Evolutionary conservation across 1,140 invertebrate genomes (phyloP).

Genomic region (Anoplolepis gracilipes): DNA sequence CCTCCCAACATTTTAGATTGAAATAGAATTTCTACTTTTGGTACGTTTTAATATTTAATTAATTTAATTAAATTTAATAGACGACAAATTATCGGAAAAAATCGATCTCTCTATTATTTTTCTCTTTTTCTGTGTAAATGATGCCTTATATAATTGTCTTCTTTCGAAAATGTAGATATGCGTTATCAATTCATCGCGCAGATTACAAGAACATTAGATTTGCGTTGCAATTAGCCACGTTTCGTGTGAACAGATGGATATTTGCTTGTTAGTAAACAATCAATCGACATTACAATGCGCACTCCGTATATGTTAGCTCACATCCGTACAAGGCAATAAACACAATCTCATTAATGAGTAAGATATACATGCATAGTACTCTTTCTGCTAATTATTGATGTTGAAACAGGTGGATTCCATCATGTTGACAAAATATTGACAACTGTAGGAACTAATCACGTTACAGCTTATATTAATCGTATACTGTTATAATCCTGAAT

Average conservation of each 20-base stretch:
- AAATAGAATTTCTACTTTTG: background rate
- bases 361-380: background rate
- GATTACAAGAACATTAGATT: constrained; percentile 17
- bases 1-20: too few species aligned
- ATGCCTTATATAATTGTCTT: background rate
- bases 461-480: constrained; percentile 13
- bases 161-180: background rate
- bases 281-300: constrained; percentile 38
- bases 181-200: background rate
- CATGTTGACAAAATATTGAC: constrained; percentile 18
- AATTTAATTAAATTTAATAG: too few species aligned
- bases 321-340: constrained; percentile 27
- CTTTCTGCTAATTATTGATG: constrained; percentile 34
- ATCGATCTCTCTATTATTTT: background rate
- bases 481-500: background rate
- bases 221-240: constrained; percentile 20
- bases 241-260: background rate
- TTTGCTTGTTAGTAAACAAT: constrained; percentile 20
- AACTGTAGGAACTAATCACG: constrained; percentile 37
- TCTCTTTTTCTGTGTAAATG: background rate
- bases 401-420: constrained; percentile 28
- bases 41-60: background rate
- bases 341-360: constrained; percentile 40
- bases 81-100: background rate
- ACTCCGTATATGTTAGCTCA: background rate